Base-by-base conservation (phyloP, 2,113 vertebrate genomes). In the Cheilinus undulatus region DNA sequence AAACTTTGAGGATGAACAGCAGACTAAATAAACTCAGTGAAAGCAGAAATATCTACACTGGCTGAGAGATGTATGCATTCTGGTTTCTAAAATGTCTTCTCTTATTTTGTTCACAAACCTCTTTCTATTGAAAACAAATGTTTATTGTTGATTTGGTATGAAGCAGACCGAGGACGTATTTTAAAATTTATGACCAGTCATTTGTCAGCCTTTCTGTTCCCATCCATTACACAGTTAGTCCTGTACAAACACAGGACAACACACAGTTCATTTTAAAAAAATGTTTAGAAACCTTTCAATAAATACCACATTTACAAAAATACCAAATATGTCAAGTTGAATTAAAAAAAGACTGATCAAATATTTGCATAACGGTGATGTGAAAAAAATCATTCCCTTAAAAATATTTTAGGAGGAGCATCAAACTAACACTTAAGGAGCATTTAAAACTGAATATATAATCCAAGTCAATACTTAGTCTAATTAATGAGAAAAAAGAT, bases 1-100 rank as follows among this genome's bases (percentile, higher is more conserved):
- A 67, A 59, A 76, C 67, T 72, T 71, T 79, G 60, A 86, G 85
- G 82, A 84, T 87, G 82, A 89, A 83, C 64, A 83, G 78, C 73
- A 91, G 76, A 89, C 77, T 81, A 91, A 91, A 91, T 89, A 91
- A 91, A 88, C 89, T 65, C n/a, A 46, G 14, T 74, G 61, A 69
- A 86, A 58, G 72, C 73, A 83, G 60, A 45, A 74, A 70, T 60
- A 72, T 86, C 69, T 62, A 42, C 57, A 64, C 67, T 70, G 71
- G 32, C 53, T 62, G 63, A 71, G 69, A 82, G 49, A 77, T 54
- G 53, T 53, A 48, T 46, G 49, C 36, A 27, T 66, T n/a, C 32
- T 46, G 49, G 48, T 51, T 70, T 67, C 73, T 69, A 24, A 56
- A 34, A 30, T 26, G 23, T 42, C 7, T 48, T 60, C 5, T 45